Conservation (phyloP, 2,888 invertebrate genomes). For the Drosophila basisetae region DNA sequence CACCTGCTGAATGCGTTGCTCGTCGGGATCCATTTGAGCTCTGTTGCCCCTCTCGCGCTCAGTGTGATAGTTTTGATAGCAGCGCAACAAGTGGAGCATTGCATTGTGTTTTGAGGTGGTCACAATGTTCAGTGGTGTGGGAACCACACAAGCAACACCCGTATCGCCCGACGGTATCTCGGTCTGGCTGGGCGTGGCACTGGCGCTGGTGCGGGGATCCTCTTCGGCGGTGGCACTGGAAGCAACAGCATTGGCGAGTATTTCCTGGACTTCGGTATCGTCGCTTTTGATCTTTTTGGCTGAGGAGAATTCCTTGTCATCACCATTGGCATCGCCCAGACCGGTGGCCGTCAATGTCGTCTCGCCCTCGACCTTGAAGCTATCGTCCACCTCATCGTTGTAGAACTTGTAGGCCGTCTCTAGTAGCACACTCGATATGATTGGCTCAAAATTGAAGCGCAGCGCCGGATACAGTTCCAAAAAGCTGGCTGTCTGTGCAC, state of each 20-base stretch:
- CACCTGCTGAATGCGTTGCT: constrained; percentile 27
- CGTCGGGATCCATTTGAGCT: neutral
- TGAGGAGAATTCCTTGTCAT: constrained; percentile 82
- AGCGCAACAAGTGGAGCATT: constrained; percentile 81
- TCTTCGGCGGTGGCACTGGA: constrained; percentile 45
- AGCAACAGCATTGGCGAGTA: constrained; percentile 79
- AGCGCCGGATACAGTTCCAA: constrained; percentile 86
- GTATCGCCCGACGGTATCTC: constrained; percentile 48
- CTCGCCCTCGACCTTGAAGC: constrained; percentile 21
- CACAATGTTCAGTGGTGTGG: constrained; percentile 50
- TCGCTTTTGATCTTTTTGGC: constrained; percentile 86
- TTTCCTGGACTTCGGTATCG: constrained; percentile 85
- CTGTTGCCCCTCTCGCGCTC: constrained; percentile 17
- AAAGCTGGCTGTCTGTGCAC: constrained; percentile 87
- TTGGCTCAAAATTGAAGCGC: constrained; percentile 85
- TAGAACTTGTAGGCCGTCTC: constrained; percentile 85
- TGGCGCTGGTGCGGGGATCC: constrained; percentile 30
- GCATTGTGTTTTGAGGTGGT: constrained; percentile 79
- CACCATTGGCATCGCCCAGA: constrained; percentile 17
- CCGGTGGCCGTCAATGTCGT: constrained; percentile 8
- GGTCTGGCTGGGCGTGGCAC: constrained; percentile 43
- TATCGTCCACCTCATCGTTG: constrained; percentile 74
- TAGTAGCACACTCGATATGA: constrained; percentile 88
- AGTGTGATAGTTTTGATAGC: constrained; percentile 78
- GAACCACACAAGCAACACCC: constrained; percentile 39